A percentile compares a stretch with the other conserved stretches of the same genome.
phyloP scores from a whole-genome alignment of 2,797 vertebrate genomes.

The Momotus momota region DNA sequence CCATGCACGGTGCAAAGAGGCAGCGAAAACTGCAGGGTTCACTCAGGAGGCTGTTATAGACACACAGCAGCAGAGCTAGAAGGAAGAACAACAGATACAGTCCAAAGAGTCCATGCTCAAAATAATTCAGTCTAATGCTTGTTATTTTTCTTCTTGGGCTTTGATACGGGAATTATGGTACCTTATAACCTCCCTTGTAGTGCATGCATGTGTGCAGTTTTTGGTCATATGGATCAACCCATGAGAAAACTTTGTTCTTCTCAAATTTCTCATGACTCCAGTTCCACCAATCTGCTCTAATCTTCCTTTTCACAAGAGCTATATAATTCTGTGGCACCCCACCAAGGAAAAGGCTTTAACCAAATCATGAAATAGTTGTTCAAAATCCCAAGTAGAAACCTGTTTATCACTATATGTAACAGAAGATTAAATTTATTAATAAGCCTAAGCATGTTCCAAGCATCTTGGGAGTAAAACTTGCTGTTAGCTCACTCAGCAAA shows the following conservation, averaged over 20 bases:
- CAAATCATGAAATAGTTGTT: background rate
- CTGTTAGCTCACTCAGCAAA: background rate
- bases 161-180: background rate
- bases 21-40: background rate
- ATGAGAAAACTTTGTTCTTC: background rate
- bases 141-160: background rate
- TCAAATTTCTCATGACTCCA: background rate
- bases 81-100: background rate
- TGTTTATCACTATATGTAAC: background rate
- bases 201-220: background rate
- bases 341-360: conserved; percentile 13
- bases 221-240: background rate
- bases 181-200: background rate
- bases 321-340: background rate
- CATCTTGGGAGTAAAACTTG: background rate
- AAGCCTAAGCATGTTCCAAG: background rate
- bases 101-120: background rate
- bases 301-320: background rate
- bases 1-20: background rate
- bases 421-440: background rate
- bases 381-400: background rate
- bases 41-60: background rate
- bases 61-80: background rate
- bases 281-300: background rate
- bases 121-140: background rate